phyloP scores from a whole-genome alignment of 2,797 vertebrate species.

The Danio kyathit region DNA sequence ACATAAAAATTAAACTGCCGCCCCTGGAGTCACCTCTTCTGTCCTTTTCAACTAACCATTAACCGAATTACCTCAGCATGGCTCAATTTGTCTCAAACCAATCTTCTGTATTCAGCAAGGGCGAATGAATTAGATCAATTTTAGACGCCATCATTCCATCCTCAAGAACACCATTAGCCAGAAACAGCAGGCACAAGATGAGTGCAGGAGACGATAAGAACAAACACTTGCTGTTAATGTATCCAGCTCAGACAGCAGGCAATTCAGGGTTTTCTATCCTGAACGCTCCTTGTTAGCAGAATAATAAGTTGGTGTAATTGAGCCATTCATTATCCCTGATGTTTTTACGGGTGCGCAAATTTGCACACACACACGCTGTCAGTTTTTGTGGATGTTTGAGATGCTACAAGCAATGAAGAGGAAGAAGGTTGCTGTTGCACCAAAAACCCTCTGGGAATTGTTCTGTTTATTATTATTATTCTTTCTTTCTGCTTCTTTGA shows the following conservation, averaged over 20 bases:
- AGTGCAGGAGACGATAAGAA: slow-evolving; percentile 34
- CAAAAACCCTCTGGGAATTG: too few species aligned
- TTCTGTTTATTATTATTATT: too few species aligned
- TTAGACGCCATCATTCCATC: slow-evolving; percentile 21
- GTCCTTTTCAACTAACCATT: slow-evolving; percentile 21
- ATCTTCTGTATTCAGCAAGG: slow-evolving; percentile 40
- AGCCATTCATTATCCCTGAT: slow-evolving; percentile 46
- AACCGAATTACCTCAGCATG: slow-evolving; percentile 40
- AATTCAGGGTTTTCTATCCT: slow-evolving; percentile 4
- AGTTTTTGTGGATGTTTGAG: not conserved
- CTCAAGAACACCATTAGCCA: slow-evolving; percentile 28
- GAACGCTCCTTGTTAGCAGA: slow-evolving; percentile 35
- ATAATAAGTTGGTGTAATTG: slow-evolving; percentile 42
- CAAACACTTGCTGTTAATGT: slow-evolving; percentile 30
- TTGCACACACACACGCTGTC: not conserved
- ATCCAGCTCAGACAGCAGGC: slow-evolving; percentile 21
- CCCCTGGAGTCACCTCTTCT: not conserved
- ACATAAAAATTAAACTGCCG: slow-evolving; percentile 27
- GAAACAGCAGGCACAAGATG: not conserved
- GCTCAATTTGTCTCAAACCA: slow-evolving; percentile 42
- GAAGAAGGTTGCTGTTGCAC: not conserved
- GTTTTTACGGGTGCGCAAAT: not conserved
- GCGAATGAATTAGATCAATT: slow-evolving; percentile 48
- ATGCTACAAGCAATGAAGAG: not conserved
- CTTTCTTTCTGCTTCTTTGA: too few species aligned